These are phyloP conservation scores for Microcebus ravelobensis DNA, from an alignment of 2,113 vertebrate genomes.

Conservation along the genomic window DNA sequence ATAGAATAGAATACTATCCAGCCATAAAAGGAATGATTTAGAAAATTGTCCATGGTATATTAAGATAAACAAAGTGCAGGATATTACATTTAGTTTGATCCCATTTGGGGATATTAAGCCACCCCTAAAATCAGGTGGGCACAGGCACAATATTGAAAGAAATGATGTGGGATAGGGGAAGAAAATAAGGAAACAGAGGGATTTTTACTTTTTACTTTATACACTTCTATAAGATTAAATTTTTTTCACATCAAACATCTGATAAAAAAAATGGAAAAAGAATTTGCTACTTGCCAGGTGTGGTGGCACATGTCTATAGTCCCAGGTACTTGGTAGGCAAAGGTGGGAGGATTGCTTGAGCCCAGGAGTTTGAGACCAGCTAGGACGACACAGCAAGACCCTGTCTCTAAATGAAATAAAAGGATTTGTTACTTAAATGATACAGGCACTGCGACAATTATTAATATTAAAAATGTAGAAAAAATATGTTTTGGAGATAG, in stretches of 20 bases:
- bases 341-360: background rate
- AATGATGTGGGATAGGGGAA: background rate
- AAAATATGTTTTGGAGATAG: conserved; percentile 16
- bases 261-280: background rate
- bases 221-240: background rate
- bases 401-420: background rate
- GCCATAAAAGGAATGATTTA: background rate
- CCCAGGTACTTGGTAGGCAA: background rate
- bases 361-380: background rate
- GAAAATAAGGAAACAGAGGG: background rate
- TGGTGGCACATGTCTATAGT: background rate
- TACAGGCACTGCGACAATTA: background rate
- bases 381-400: background rate
- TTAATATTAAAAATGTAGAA: conserved; percentile 38
- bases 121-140: background rate
- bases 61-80: background rate
- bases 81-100: background rate
- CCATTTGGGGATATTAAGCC: background rate
- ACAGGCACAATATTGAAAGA: background rate
- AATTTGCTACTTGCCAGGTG: background rate
- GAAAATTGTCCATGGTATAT: background rate
- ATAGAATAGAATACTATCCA: background rate
- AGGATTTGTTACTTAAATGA: background rate
- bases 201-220: conserved; percentile 16
- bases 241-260: background rate